These are phyloP conservation scores for Apteryx mantelli DNA, from an alignment of 2,113 vertebrate species.

Conservation along the genomic window DNA sequence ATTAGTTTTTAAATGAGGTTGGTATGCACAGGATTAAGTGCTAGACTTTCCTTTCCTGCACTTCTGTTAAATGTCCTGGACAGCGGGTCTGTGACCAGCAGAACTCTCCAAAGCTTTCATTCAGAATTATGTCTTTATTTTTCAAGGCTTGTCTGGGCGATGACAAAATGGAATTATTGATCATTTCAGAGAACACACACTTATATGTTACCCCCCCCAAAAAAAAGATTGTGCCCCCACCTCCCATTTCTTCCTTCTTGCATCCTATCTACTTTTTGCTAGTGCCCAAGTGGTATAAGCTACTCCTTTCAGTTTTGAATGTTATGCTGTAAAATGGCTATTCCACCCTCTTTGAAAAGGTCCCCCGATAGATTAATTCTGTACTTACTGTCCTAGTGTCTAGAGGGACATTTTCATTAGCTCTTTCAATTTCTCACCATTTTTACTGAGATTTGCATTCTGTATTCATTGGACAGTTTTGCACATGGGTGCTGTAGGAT, in stretches of 20 bases:
- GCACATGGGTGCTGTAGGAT: not conserved
- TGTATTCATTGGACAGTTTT: not conserved
- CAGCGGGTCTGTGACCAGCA: not conserved
- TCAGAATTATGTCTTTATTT: not conserved
- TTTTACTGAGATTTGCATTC: not conserved
- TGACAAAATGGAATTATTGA: not conserved
- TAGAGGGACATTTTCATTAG: not conserved
- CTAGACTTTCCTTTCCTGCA: not conserved
- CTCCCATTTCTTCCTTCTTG: not conserved
- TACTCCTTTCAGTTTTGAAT: not conserved
- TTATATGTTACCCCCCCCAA: not conserved
- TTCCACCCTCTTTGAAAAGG: not conserved
- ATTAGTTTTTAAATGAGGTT: not conserved
- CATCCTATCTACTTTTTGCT: not conserved
- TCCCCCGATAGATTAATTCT: not conserved
- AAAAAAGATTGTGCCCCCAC: not conserved
- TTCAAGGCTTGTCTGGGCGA: not conserved
- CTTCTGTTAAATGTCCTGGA: not conserved
- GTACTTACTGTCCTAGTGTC: not conserved
- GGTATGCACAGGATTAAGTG: not conserved
- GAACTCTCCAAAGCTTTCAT: not conserved
- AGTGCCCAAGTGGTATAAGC: not conserved
- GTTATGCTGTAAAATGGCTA: not conserved
- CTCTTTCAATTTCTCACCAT: not conserved
- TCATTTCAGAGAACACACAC: not conserved